Base-by-base conservation (phyloP, 1,140 invertebrate species). In the Eumeta japonica region DNA sequence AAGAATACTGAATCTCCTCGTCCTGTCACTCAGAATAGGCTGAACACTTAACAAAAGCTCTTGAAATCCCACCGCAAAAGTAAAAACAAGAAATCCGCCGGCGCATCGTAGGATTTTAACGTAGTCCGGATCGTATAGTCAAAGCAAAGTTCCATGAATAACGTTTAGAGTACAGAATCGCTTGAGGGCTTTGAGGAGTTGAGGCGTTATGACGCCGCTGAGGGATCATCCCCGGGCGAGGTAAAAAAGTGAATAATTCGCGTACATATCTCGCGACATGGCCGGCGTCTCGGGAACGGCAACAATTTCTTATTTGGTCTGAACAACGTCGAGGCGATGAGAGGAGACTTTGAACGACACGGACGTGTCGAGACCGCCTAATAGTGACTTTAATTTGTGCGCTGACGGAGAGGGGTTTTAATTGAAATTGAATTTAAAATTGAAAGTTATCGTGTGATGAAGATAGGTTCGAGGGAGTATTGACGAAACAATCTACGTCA, bases 171-270 rank as follows among this genome's bases (percentile, higher is more conserved):
- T n/a, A n/a, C n/a, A n/a, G n/a, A n/a, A n/a, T n/a, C n/a, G n/a
- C n/a, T n/a, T n/a, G n/a, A n/a, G n/a, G n/a, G n/a, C n/a, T n/a
- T n/a, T n/a, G n/a, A n/a, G n/a, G n/a, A n/a, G n/a, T n/a, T n/a
- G n/a, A n/a, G n/a, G n/a, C n/a, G n/a, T n/a, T n/a, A n/a, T n/a
- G n/a, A n/a, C n/a, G n/a, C n/a, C n/a, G n/a, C n/a, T n/a, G n/a
- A n/a, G n/a, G 36, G 43, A 56, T 60, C 41, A 57, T 61, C 50
- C 46, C 32, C 34, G 44, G 50, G 47, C 52, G 50, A 52, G 54
- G 50, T 62, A 56, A 61, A 63, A 65, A 63, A 64, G 53, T 60
- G 58, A 62, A 63, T 66, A 61, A 67, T 65, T 60, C 55, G 50
- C 52, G 48, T 59, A 60, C 56, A 65, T 52, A 59, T 63, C 53